Evolutionary conservation across 2,113 vertebrate species (phyloP).

Genomic region (Ptychochromis oligacanthus): DNA sequence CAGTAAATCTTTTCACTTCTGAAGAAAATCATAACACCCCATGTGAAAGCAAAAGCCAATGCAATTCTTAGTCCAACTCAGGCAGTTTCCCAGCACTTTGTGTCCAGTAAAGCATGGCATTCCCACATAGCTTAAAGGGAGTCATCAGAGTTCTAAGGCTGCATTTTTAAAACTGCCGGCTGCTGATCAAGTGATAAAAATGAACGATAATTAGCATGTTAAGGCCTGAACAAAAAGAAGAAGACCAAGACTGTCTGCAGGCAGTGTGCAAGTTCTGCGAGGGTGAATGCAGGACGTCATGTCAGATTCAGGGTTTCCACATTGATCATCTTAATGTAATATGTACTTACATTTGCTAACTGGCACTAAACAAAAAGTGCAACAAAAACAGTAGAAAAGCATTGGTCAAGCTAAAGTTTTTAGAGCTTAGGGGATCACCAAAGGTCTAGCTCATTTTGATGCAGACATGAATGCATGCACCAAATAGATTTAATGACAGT

Average conservation of each 20-base stretch:
- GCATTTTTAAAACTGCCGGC: constrained; percentile 1
- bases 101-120: constrained; percentile 41
- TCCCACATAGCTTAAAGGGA: constrained; percentile 20
- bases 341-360: no score
- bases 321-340: neutral
- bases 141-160: constrained; percentile 16
- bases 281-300: neutral
- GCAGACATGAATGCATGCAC: neutral
- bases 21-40: neutral
- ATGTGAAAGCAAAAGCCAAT: constrained; percentile 17
- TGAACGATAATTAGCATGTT: constrained; percentile 7
- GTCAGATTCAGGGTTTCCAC: neutral
- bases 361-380: no score
- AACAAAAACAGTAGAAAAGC: no score
- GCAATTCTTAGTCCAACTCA: neutral
- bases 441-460: neutral
- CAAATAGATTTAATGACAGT: neutral
- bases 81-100: constrained; percentile 28
- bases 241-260: neutral
- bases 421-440: no score
- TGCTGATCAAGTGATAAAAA: constrained; percentile 44
- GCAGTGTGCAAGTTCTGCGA: neutral
- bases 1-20: constrained; percentile 7
- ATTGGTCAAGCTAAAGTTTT: no score
- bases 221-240: neutral